Percentiles rank a stretch among this genome's conserved stretches.
Evolutionary conservation across 2,888 invertebrate genomes (phyloP).

Genomic region (Balanococcus diminutus): DNA sequence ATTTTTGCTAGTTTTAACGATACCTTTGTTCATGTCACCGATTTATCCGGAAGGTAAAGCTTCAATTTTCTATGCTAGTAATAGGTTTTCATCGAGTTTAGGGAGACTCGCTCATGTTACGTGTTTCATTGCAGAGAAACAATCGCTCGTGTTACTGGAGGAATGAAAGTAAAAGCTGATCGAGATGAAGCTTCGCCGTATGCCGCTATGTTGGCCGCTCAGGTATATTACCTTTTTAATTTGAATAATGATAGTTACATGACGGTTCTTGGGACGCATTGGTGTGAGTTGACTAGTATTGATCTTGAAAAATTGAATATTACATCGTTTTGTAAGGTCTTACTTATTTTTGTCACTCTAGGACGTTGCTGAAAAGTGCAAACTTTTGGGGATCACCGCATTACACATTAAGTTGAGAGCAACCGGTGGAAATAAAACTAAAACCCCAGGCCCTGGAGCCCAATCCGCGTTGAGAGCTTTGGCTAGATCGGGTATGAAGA

Average conservation of each 20-base stretch:
- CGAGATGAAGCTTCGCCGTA: slow-evolving; percentile 99
- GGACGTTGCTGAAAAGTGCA: slow-evolving; percentile 99
- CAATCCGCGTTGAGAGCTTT: slow-evolving; percentile 97
- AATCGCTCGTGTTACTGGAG: slow-evolving; percentile 92
- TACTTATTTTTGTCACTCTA: slow-evolving; percentile 60
- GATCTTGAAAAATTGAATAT: no score
- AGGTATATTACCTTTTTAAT: slow-evolving; percentile 67
- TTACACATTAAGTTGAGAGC: slow-evolving; percentile 98
- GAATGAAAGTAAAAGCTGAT: slow-evolving; percentile 99
- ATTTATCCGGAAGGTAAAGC: slow-evolving; percentile 85
- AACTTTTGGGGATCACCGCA: slow-evolving; percentile 94
- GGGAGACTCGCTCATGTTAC: background rate
- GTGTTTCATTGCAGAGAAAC: slow-evolving; percentile 78
- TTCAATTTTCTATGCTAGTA: background rate
- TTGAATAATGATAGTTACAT: background rate
- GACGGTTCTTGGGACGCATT: background rate
- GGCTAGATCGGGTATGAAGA: slow-evolving; percentile 99
- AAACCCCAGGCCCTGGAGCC: slow-evolving; percentile 98
- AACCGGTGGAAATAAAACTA: slow-evolving; percentile 98
- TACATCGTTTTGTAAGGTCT: background rate
- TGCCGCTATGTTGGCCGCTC: slow-evolving; percentile 99
- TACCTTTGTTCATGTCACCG: slow-evolving; percentile 99
- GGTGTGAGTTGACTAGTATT: no score
- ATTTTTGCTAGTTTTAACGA: slow-evolving; percentile 99
- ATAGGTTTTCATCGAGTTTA: background rate